Evolutionary conservation across 2,113 vertebrate species (phyloP), one percentile per base, ranked within the genome.

Genomic region (Epinephelus cyanopodus): DNA sequence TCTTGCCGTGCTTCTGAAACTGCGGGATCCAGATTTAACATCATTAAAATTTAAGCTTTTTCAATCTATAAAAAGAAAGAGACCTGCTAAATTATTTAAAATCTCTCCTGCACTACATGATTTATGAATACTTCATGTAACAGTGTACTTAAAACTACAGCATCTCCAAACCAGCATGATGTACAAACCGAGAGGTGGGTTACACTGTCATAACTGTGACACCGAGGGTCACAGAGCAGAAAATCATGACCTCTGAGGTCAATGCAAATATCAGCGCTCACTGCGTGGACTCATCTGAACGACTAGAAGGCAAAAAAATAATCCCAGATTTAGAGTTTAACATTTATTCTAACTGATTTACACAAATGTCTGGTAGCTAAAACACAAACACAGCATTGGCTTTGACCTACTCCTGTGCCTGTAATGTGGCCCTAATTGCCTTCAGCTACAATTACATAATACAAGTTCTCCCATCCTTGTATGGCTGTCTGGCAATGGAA

Each of bases 41-140:
- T 86, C 86, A 92, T 92, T 86, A 87, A 93, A 89, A 67, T 90
- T 72, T 82, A 37, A 92, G 50, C 56, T 74, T 87, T 89, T 81
- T 58, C 39, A 81, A 85, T 80, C 86, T 92, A 94, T 92, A 92
- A 93, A 94, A 92, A 91, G 91, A 91, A 78, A 74, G 56, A 17
- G 61, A 84, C 82, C 64, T 19, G 0, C 42, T 92, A 66, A 90
- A 92, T 92, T 85, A 93, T 93, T 92, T 25, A 91, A 47, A 87
- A 70, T 79, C 58, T 83, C 71, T 85, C 74, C 66, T 74, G 79
- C 66, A 37, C 70, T 90, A 88, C 84, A 89, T 75, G 77, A 85
- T 84, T 88, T 86, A 89, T 89, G 80, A 90, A 91, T 90, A 90
- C 78, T 87, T 90, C 23, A 74, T 90, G 73, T 37, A 86, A 91